Conservation (phyloP, 2,888 invertebrate species). For the Neoaliturus tenellus region DNA sequence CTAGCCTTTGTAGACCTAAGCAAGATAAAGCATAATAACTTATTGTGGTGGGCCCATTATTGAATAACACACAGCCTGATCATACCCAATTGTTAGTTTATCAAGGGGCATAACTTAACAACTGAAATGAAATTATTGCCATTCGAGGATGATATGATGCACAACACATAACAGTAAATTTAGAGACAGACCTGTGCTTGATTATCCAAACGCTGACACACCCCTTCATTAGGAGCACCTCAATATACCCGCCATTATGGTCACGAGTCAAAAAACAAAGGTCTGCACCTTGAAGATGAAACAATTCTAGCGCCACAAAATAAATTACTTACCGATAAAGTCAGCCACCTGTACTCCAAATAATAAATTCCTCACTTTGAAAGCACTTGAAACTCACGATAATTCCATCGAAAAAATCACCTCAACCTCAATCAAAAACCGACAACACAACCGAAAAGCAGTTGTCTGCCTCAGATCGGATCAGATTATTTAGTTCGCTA, state of each 20-base stretch:
- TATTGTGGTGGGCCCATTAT: too few relatives aligned
- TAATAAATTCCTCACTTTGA: conserved; percentile 59
- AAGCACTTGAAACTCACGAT: conserved; percentile 48
- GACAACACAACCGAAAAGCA: not conserved
- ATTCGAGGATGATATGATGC: too few relatives aligned
- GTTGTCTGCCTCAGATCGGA: conserved; percentile 28
- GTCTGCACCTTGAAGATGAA: not conserved
- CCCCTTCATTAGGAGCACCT: conserved; percentile 41
- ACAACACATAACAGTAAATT: too few relatives aligned
- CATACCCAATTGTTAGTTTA: too few relatives aligned
- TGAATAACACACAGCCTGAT: too few relatives aligned
- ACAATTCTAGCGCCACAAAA: not conserved
- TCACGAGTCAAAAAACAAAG: conserved; percentile 11
- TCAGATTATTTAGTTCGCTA: conserved; percentile 21
- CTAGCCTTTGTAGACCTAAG: too few relatives aligned
- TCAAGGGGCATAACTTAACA: too few relatives aligned
- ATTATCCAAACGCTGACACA: conserved; percentile 45
- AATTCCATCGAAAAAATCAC: conserved; percentile 42
- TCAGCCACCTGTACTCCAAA: conserved; percentile 59
- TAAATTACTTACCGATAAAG: conserved; percentile 45
- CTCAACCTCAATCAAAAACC: not conserved
- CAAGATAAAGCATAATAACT: too few relatives aligned
- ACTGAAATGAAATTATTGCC: too few relatives aligned
- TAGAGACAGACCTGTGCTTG: not conserved
- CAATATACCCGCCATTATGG: conserved; percentile 57